phyloP scores from a whole-genome alignment of 2,113 vertebrate genomes.

The Saccopteryx bilineata region DNA sequence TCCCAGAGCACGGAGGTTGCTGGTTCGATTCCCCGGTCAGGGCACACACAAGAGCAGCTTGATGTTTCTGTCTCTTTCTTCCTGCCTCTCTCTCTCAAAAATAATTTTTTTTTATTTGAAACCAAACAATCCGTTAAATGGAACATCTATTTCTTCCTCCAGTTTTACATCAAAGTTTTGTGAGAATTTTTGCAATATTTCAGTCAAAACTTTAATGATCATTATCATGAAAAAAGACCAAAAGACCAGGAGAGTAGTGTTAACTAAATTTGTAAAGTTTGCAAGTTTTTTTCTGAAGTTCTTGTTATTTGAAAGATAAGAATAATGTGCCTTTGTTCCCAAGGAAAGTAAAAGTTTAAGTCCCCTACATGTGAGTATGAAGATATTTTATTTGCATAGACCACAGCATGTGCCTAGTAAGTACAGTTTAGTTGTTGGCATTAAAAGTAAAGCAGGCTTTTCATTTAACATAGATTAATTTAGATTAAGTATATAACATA shows the following conservation, averaged over 20 bases:
- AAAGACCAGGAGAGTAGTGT: slow-evolving; percentile 55
- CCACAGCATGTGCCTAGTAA: slow-evolving; percentile 45
- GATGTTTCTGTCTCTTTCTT: too few species aligned
- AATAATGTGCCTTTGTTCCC: slow-evolving; percentile 22
- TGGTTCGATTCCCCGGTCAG: too few species aligned
- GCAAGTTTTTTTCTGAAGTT: slow-evolving; percentile 47
- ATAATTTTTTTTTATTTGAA: slow-evolving; percentile 38
- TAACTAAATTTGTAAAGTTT: slow-evolving; percentile 65
- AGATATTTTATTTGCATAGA: slow-evolving; percentile 70
- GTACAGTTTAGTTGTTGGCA: background rate
- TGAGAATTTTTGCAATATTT: background rate
- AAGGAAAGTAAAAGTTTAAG: slow-evolving; percentile 74
- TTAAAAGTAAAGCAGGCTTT: slow-evolving; percentile 57
- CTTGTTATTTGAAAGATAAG: slow-evolving; percentile 75
- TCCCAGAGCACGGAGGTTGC: too few species aligned
- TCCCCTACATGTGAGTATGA: slow-evolving; percentile 40
- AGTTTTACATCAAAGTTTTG: slow-evolving; percentile 47
- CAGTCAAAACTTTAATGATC: slow-evolving; percentile 31
- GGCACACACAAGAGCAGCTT: too few species aligned
- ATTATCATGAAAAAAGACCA: slow-evolving; percentile 40
- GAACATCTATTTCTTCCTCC: background rate
- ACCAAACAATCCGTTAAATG: background rate
- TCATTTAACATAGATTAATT: slow-evolving; percentile 57
- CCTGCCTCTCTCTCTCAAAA: background rate
- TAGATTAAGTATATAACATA: slow-evolving; percentile 22